Conservation (phyloP, 2,888 invertebrate genomes). For the Eremobia ochroleuca region DNA sequence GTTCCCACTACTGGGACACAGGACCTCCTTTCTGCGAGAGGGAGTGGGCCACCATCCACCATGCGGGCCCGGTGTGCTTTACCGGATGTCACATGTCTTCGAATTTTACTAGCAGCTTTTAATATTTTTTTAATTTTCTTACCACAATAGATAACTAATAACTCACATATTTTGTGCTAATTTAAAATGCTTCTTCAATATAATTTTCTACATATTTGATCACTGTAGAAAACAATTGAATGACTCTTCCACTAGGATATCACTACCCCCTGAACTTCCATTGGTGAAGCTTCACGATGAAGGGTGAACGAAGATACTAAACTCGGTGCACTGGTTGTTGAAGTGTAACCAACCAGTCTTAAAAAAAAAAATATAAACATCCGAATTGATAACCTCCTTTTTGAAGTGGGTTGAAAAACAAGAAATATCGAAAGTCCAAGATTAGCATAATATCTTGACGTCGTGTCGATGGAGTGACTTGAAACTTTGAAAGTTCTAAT, state of each 20-base stretch:
- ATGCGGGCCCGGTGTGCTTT: too few species aligned
- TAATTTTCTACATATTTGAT: too few species aligned
- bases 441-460: background rate
- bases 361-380: too few species aligned
- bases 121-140: background rate
- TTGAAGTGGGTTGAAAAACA: too few species aligned
- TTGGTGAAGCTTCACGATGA: background rate
- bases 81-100: too few species aligned
- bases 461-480: background rate
- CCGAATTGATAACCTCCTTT: too few species aligned
- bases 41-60: too few species aligned
- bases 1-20: too few species aligned
- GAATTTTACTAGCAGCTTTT: too few species aligned
- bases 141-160: background rate
- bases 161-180: background rate
- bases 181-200: conserved; percentile 4
- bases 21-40: too few species aligned
- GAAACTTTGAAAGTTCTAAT: background rate
- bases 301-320: too few species aligned
- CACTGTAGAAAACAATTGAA: too few species aligned
- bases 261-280: background rate
- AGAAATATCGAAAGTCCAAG: background rate
- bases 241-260: background rate
- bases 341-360: background rate
- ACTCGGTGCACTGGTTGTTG: background rate